Conservation (phyloP, 2,888 invertebrate genomes). For the Tiliacea aurago region DNA sequence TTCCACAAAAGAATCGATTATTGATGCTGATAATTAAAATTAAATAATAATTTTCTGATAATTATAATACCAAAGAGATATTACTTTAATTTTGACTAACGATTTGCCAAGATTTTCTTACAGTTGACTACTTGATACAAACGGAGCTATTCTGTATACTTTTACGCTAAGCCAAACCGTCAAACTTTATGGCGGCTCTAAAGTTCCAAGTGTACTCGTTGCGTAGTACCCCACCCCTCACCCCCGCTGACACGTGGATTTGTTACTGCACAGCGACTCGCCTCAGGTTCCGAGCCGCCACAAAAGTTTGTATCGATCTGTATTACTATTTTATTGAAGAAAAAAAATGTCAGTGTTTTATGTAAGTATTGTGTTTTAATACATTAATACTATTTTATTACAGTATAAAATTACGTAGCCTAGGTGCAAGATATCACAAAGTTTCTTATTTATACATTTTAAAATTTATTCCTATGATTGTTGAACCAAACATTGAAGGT, state of each 20-base stretch:
- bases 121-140: not conserved
- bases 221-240: not conserved
- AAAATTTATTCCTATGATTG: constrained; percentile 16
- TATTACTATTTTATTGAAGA: not conserved
- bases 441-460: constrained; percentile 30
- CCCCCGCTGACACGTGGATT: not conserved
- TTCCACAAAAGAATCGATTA: not conserved
- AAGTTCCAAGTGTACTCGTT: not conserved
- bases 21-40: not conserved
- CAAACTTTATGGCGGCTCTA: not conserved
- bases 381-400: constrained; percentile 22
- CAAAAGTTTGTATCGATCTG: not conserved
- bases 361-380: not conserved
- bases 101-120: not conserved
- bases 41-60: too few relatives aligned
- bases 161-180: not conserved
- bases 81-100: not conserved
- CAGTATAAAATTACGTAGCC: constrained; percentile 47
- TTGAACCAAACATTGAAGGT: constrained; percentile 4
- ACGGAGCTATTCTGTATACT: not conserved
- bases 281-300: not conserved
- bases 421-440: constrained; percentile 49
- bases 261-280: not conserved
- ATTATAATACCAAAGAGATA: not conserved
- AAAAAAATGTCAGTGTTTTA: not conserved